These are phyloP conservation scores for Tenebrio molitor DNA, from an alignment of 1,140 invertebrate species.

Conservation along the genomic window DNA sequence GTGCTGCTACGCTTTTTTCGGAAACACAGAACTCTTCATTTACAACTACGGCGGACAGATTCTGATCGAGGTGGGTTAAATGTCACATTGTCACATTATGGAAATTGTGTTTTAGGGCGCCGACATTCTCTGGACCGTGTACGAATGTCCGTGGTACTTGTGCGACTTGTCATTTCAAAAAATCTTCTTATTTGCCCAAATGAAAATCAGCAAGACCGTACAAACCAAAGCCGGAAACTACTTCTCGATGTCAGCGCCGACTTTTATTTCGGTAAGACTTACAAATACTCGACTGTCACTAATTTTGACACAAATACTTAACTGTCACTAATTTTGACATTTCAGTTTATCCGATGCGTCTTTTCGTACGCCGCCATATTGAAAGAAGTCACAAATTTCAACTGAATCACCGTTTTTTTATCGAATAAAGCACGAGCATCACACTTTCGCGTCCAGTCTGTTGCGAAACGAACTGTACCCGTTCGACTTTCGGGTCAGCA, in stretches of 20 bases:
- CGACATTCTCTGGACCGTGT: slow-evolving; percentile 10
- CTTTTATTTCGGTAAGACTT: slow-evolving; percentile 9
- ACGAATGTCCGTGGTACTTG: slow-evolving; percentile 7
- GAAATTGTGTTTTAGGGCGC: neutral
- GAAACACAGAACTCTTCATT: neutral
- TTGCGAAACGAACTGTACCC: too few species aligned
- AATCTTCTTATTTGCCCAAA: slow-evolving; percentile 3
- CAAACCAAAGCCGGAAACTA: neutral
- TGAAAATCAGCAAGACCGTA: neutral
- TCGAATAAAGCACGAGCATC: too few species aligned
- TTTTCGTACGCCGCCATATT: too few species aligned
- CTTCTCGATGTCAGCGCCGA: neutral
- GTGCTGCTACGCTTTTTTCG: neutral
- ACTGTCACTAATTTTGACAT: slow-evolving; percentile 5
- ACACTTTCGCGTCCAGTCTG: too few species aligned
- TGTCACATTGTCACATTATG: neutral
- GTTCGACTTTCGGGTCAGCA: too few species aligned
- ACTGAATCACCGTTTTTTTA: too few species aligned
- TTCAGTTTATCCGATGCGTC: too few species aligned
- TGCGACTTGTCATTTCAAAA: slow-evolving; percentile 1
- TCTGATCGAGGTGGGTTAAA: neutral
- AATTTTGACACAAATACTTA: too few species aligned
- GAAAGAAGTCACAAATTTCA: too few species aligned
- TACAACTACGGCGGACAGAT: slow-evolving; percentile 1
- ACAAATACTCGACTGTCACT: too few species aligned